Evolutionary conservation across 2,113 vertebrate species (phyloP), one percentile per base, ranked within the genome.

Genomic region (Chloebia gouldiae): DNA sequence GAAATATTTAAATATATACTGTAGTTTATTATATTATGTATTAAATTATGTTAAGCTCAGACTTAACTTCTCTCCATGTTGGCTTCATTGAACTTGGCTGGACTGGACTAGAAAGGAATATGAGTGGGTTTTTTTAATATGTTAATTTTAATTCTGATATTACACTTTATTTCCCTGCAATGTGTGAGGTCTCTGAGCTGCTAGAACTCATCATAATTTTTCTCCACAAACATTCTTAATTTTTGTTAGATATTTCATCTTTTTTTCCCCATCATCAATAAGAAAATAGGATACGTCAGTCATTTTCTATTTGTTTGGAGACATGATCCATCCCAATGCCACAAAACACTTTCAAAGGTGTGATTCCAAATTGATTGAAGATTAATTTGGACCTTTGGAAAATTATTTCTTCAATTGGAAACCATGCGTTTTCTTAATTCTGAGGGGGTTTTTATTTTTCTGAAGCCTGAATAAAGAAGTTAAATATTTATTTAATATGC

Each of bases 71-170:
- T 42, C 5, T n/a, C 5, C 37, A 0, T 20, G 2, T 66, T 73
- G 37, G 12, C 11, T 88, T 60, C 7, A 37, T 39, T 37, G 24
- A 24, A 45, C 5, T 82, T 76, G 13, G 49, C 11, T 25, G 31
- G 4, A 31, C 14, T 37, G 12, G 18, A 65, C 78, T 50, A 53
- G 9, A 75, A 37, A 13, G 11, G 13, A 77, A 45, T 51, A 5
- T 1, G 2, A 0, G 2, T 2, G 7, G 13, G 13, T 11, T 22
- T 44, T 31, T 49, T 44, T 17, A 17, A 47, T 37, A 35, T 27
- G 8, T 13, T 81, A 50, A 31, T 63, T 75, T 81, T 63, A 4
- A 31, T 50, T 75, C 66, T 54, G 15, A 12, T 40, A 49, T 37
- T 71, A 12, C 3, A 4, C 4, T 68, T 61, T 24, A 35, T 2